Base-by-base conservation (phyloP, 2,797 vertebrate species). In the Amazona ochrocephala region DNA sequence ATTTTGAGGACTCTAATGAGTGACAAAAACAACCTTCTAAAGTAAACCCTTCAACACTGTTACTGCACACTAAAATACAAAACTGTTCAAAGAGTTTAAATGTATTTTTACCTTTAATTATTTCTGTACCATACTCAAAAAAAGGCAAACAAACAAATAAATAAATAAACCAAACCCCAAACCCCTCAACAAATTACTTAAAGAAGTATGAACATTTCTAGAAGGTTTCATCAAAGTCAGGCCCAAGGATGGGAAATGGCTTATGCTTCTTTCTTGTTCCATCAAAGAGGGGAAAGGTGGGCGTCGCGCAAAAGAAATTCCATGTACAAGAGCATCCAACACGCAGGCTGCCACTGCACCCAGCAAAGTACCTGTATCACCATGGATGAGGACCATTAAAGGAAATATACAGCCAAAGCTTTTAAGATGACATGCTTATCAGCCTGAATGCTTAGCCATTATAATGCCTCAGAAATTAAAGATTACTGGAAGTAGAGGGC, bases 241-340 rank as follows among this genome's bases (percentile, higher is more conserved):
- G 45, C 19, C 32, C 8, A 13, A 61, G 47, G 60, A 19, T 27
- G 24, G 34, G 41, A 71, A 89, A 58, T 2, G 23, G 56, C 10
- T 51, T 50, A 4, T 11, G 27, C 48, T 48, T 7, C 51, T 34
- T 29, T 32, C 24, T 34, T 30, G 15, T 23, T 42, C 13, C 13
- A 8, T 0, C 2, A 54, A 51, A 48, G 9, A 27, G 4, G 24
- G 32, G n/a, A 29, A 54, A 72, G 34, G 10, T 18, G 41, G 27
- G 32, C 5, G 48, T 3, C 18, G 3, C 9, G n/a, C 26, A 50
- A 58, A 65, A 45, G 62, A 65, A 65, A 71, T 65, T 22, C 30
- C 70, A n/a, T 0, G 22, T 20, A 17, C 18, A 10, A 26, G 10
- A 58, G 50, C 19, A 58, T 5, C 37, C 48, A 22, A 6, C 0